phyloP scores from a whole-genome alignment of 1,140 invertebrate genomes.

The Notospermus geniculatus region DNA sequence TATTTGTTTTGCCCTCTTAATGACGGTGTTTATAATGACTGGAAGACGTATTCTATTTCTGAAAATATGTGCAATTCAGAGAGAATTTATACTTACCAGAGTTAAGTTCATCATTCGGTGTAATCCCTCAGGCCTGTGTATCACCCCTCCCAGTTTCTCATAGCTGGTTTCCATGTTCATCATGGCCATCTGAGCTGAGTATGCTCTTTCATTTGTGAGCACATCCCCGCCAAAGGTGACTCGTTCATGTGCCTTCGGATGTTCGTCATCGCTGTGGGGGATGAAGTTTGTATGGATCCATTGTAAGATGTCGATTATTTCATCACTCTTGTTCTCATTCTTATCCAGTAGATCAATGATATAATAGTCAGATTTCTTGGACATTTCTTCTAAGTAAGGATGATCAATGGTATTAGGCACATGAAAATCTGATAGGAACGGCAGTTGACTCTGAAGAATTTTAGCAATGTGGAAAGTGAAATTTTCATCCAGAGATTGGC shows the following conservation, averaged over 20 bases:
- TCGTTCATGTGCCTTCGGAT: conserved; percentile 12
- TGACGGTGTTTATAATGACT: too few relatives aligned
- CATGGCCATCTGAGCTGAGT: conserved; percentile 25
- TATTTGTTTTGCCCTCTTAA: too few relatives aligned
- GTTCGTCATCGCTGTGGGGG: not conserved
- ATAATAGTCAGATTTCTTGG: conserved; percentile 19
- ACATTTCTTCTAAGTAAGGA: conserved; percentile 16
- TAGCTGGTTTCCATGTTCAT: too few relatives aligned
- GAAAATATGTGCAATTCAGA: too few relatives aligned
- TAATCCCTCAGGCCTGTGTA: conserved; percentile 26
- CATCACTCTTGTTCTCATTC: conserved; percentile 26
- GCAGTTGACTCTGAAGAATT: conserved; percentile 9
- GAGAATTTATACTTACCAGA: not conserved
- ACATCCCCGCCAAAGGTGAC: conserved; percentile 26
- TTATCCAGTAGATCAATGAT: conserved; percentile 22
- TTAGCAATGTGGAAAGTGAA: conserved; percentile 18
- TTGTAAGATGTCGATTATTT: conserved; percentile 25
- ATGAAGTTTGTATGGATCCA: conserved; percentile 21
- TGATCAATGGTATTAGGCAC: conserved; percentile 15
- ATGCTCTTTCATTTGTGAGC: conserved; percentile 28
- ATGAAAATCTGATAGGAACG: not conserved
- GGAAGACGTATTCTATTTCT: too few relatives aligned
- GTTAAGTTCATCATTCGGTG: conserved; percentile 27
- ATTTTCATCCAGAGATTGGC: conserved; percentile 6
- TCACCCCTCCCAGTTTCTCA: conserved; percentile 18